Conservation (phyloP, 2,113 vertebrate species). For the Mirza zaza region DNA sequence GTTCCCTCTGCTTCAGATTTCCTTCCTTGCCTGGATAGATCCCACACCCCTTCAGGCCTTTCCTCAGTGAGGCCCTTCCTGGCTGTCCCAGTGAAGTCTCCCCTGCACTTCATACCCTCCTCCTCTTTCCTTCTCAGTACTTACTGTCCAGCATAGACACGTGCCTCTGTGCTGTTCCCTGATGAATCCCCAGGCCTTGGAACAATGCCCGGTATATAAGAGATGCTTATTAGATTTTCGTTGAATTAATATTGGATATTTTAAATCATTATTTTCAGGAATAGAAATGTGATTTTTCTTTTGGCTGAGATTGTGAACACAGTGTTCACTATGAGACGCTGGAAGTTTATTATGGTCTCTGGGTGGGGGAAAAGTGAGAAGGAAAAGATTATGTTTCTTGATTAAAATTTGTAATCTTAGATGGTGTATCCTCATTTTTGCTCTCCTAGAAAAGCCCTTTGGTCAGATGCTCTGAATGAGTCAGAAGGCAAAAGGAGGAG, state of each 20-base stretch:
- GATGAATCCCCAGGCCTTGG: neutral
- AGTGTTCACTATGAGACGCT: neutral
- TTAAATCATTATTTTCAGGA: neutral
- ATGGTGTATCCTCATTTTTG: neutral
- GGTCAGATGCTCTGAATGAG: neutral
- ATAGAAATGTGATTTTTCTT: neutral
- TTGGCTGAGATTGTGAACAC: neutral
- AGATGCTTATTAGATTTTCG: neutral
- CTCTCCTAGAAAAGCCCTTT: neutral
- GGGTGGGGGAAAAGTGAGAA: neutral
- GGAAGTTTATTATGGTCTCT: neutral
- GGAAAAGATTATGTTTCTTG: neutral
- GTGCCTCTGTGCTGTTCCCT: neutral
- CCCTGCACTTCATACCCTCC: neutral
- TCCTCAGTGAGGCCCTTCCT: neutral
- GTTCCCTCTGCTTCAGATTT: neutral
- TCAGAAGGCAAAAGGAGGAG: neutral
- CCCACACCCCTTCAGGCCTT: neutral
- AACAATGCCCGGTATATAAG: neutral
- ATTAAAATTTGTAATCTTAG: neutral
- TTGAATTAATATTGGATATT: neutral
- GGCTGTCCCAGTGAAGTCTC: neutral
- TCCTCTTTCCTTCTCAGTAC: neutral
- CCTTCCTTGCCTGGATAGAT: neutral
- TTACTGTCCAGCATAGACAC: neutral